phyloP scores from a whole-genome alignment of 2,113 vertebrate species.

The Leptodactylus fuscus region DNA sequence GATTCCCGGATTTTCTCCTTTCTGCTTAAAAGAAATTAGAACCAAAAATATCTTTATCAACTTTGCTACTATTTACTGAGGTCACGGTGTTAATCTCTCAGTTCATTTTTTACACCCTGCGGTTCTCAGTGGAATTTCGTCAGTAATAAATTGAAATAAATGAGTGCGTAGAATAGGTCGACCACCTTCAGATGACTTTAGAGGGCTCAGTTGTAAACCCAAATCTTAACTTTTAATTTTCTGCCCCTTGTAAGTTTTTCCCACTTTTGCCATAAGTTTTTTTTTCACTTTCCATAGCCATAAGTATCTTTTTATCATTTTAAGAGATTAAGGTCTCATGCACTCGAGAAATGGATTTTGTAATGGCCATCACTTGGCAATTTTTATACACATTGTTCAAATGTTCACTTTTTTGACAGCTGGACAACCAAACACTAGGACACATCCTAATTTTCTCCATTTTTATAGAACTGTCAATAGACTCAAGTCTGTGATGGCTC shows the following conservation, averaged over 20 bases:
- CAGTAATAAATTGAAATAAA: slow-evolving; percentile 14
- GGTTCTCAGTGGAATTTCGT: not conserved
- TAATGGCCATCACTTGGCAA: too few species aligned
- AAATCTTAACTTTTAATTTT: not conserved
- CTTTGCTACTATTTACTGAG: slow-evolving; percentile 27
- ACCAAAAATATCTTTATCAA: slow-evolving; percentile 37
- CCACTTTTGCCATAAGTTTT: too few species aligned
- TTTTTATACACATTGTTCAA: too few species aligned
- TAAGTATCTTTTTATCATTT: too few species aligned
- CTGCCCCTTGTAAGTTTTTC: not conserved
- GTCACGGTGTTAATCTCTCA: slow-evolving; percentile 30
- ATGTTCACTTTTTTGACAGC: too few species aligned
- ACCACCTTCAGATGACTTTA: slow-evolving; percentile 21
- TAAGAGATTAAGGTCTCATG: too few species aligned
- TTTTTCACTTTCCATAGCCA: too few species aligned
- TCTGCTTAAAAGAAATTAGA: not conserved
- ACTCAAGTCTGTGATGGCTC: too few species aligned
- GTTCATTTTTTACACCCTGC: not conserved
- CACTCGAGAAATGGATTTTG: too few species aligned
- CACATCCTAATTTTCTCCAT: too few species aligned
- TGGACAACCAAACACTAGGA: too few species aligned
- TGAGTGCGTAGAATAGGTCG: not conserved
- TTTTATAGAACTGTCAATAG: too few species aligned
- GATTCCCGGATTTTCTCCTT: slow-evolving; percentile 27
- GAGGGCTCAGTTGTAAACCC: not conserved